Conservation (phyloP, 2,797 vertebrate genomes). For the Tragopan temminckii region DNA sequence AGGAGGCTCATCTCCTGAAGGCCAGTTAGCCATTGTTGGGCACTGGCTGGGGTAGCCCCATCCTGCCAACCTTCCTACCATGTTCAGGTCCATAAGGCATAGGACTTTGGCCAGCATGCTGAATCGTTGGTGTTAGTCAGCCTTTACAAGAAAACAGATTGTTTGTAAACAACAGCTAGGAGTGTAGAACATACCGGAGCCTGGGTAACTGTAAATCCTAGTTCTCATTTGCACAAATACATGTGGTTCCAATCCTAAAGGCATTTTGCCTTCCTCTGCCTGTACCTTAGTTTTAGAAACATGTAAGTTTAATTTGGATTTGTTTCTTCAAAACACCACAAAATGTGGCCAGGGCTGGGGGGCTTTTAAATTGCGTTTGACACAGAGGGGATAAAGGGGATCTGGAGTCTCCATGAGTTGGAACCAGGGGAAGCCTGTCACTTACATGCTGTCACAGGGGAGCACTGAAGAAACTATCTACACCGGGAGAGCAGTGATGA, state of each 20-base stretch:
- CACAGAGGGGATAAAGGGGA: background rate
- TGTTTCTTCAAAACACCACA: background rate
- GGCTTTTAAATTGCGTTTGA: background rate
- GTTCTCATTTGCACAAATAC: slow-evolving; percentile 50
- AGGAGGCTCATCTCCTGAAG: background rate
- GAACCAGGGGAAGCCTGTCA: background rate
- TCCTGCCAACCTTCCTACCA: background rate
- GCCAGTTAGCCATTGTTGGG: background rate
- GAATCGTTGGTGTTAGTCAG: background rate
- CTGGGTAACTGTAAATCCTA: slow-evolving; percentile 52
- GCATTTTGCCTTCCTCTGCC: slow-evolving; percentile 21
- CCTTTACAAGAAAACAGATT: slow-evolving; percentile 27
- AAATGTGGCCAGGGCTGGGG: background rate
- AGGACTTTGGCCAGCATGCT: background rate
- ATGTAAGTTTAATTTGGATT: slow-evolving; percentile 41
- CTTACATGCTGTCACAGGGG: background rate
- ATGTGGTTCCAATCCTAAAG: slow-evolving; percentile 37
- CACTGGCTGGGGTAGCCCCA: background rate
- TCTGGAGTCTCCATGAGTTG: background rate
- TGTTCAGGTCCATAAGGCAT: rapidly evolving
- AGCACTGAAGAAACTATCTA: background rate
- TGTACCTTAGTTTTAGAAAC: slow-evolving; percentile 12
- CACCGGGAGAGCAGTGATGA: background rate
- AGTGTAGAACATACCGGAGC: slow-evolving; percentile 3
- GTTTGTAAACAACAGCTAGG: slow-evolving; percentile 27